Conservation (phyloP, 2,113 vertebrate genomes). For the Globicephala melas region DNA sequence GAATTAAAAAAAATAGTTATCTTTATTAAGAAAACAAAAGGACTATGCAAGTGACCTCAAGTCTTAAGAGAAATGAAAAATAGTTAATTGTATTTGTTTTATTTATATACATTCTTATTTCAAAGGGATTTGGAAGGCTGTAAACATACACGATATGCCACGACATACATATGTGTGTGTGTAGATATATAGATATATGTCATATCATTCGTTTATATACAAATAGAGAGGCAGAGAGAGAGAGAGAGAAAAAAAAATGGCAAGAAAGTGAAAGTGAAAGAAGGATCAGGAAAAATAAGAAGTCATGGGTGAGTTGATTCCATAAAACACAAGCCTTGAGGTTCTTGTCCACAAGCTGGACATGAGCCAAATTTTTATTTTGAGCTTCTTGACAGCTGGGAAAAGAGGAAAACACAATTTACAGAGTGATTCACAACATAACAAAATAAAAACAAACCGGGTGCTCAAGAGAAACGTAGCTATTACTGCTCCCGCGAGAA, state of each 20-base stretch:
- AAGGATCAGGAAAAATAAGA: slow-evolving; percentile 1
- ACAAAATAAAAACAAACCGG: not conserved
- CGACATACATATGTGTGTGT: not conserved
- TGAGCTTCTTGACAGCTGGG: slow-evolving; percentile 40
- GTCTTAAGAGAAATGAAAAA: slow-evolving; percentile 34
- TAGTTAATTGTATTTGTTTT: slow-evolving; percentile 31
- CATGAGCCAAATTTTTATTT: slow-evolving; percentile 11
- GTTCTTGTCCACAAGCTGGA: not conserved
- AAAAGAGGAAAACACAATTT: slow-evolving; percentile 43
- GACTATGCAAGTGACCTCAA: not conserved
- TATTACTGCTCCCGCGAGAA: not conserved
- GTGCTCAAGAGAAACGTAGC: slow-evolving; percentile 4
- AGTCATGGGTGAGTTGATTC: not conserved
- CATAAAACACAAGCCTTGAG: not conserved
- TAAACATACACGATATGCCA: not conserved
- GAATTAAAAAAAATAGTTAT: not conserved
- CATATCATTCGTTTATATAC: not conserved
- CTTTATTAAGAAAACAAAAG: slow-evolving; percentile 17
- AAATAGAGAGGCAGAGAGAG: not conserved
- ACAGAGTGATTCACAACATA: not conserved
- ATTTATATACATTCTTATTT: not conserved
- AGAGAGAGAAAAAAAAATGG: not conserved
- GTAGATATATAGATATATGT: not conserved
- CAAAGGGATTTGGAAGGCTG: not conserved
- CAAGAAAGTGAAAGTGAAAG: not conserved